Evolutionary conservation across 2,888 invertebrate genomes (phyloP).

Genomic region (Helicoverpa assulta): DNA sequence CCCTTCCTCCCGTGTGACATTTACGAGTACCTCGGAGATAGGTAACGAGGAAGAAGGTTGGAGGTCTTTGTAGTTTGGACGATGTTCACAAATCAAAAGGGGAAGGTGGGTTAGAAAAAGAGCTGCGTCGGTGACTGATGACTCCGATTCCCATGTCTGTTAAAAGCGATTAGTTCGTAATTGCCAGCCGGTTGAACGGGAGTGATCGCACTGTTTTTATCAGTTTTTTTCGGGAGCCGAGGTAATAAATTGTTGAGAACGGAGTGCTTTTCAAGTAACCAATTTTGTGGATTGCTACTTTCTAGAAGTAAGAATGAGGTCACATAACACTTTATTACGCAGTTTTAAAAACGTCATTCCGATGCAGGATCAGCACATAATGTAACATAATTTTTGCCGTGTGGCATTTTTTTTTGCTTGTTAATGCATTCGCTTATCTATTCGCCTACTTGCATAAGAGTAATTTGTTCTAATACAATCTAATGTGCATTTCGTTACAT

Average conservation of each 20-base stretch:
- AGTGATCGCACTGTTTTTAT: slow-evolving; percentile 55
- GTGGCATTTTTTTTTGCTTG: slow-evolving; percentile 29
- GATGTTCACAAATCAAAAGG: slow-evolving; percentile 70
- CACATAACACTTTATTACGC: slow-evolving; percentile 30
- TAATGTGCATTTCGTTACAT: slow-evolving; percentile 36
- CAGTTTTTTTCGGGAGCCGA: slow-evolving; percentile 48
- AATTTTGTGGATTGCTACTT: slow-evolving; percentile 52
- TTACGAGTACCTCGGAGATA: slow-evolving; percentile 49
- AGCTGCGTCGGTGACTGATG: slow-evolving; percentile 71
- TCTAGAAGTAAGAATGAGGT: slow-evolving; percentile 35
- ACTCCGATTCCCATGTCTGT: slow-evolving; percentile 77
- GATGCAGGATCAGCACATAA: slow-evolving; percentile 30
- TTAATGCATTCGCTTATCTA: slow-evolving; percentile 24
- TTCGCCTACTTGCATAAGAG: slow-evolving; percentile 44
- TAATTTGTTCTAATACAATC: slow-evolving; percentile 36
- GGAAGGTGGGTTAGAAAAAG: slow-evolving; percentile 75
- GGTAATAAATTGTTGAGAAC: slow-evolving; percentile 58
- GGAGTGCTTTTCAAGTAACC: slow-evolving; percentile 43
- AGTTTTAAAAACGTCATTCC: slow-evolving; percentile 18
- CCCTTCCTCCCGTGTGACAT: slow-evolving; percentile 60
- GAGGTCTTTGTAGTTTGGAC: slow-evolving; percentile 67
- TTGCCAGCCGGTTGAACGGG: slow-evolving; percentile 54
- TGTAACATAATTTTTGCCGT: slow-evolving; percentile 26
- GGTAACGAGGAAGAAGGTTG: slow-evolving; percentile 59
- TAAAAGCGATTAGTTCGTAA: slow-evolving; percentile 71